phyloP scores from a whole-genome alignment of 2,797 vertebrate species.

The Triplophysa bombifrons region DNA sequence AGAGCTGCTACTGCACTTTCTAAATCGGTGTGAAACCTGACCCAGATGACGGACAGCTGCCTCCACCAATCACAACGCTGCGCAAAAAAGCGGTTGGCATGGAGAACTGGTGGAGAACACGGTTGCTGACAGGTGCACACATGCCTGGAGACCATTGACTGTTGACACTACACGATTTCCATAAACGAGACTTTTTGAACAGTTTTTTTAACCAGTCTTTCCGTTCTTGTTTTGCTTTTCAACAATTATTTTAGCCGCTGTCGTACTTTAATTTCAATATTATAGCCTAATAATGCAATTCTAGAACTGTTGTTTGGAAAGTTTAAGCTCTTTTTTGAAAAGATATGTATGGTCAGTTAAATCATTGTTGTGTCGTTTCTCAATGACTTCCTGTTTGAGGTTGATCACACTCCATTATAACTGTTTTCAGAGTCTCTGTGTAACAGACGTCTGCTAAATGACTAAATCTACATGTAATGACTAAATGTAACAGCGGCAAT shows the following conservation, averaged over 20 bases:
- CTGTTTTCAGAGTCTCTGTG: too few species aligned
- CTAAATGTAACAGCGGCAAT: too few species aligned
- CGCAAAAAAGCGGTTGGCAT: constrained; percentile 48
- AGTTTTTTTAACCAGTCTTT: too few species aligned
- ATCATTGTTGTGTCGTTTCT: neutral
- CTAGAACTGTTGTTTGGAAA: neutral
- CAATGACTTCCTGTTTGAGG: neutral
- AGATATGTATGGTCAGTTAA: neutral
- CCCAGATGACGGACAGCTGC: constrained; percentile 69
- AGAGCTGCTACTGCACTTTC: constrained; percentile 76
- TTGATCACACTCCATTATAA: neutral
- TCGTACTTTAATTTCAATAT: too few species aligned
- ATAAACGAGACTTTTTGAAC: neutral
- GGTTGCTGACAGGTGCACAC: constrained; percentile 49
- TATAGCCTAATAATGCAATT: too few species aligned
- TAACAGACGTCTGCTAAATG: too few species aligned
- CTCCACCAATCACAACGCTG: constrained; percentile 65
- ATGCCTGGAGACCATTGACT: neutral
- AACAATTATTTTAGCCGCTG: too few species aligned
- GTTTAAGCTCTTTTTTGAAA: neutral
- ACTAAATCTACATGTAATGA: too few species aligned
- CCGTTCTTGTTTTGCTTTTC: too few species aligned
- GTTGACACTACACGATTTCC: neutral
- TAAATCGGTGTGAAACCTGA: constrained; percentile 80
- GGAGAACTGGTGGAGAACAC: constrained; percentile 5